These are phyloP conservation scores for Neelides sp. DNA, from an alignment of 1,140 invertebrate genomes.

Conservation along the genomic window DNA sequence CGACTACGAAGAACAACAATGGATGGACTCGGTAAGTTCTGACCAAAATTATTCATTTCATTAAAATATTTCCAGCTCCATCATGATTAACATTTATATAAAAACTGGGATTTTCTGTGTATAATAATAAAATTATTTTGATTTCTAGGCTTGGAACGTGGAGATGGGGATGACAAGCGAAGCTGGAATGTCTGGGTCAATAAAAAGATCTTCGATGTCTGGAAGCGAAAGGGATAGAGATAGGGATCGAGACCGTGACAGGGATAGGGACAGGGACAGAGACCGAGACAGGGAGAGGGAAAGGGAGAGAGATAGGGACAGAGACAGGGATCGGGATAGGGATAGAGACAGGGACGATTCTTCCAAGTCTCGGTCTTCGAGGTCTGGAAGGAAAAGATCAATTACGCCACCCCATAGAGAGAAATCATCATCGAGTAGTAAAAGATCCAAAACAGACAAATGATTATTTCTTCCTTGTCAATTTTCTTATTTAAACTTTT, in stretches of 20 bases:
- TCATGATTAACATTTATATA: neutral
- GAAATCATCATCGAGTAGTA: too few relatives aligned
- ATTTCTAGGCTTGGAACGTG: conserved; percentile 20
- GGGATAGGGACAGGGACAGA: conserved; percentile 8
- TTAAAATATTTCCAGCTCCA: neutral
- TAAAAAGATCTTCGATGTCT: neutral
- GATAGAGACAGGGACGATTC: too few relatives aligned
- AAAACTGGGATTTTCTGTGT: neutral
- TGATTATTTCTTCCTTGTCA: too few relatives aligned
- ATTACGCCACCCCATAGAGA: too few relatives aligned
- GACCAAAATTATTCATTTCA: neutral
- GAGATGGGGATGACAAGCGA: conserved; percentile 22
- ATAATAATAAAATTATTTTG: conserved; percentile 2
- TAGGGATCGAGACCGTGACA: neutral
- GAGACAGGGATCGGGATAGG: too few relatives aligned
- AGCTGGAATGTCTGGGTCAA: too few relatives aligned
- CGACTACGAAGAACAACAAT: conserved; percentile 29
- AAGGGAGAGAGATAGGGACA: too few relatives aligned
- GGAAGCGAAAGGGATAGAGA: neutral
- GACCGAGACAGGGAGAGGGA: too few relatives aligned
- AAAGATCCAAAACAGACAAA: too few relatives aligned
- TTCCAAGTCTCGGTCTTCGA: too few relatives aligned
- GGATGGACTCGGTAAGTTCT: conserved; percentile 29
- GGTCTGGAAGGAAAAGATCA: too few relatives aligned
- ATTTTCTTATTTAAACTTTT: too few relatives aligned